Conservation (phyloP, 2,113 vertebrate genomes). For the Oophaga pumilio region DNA sequence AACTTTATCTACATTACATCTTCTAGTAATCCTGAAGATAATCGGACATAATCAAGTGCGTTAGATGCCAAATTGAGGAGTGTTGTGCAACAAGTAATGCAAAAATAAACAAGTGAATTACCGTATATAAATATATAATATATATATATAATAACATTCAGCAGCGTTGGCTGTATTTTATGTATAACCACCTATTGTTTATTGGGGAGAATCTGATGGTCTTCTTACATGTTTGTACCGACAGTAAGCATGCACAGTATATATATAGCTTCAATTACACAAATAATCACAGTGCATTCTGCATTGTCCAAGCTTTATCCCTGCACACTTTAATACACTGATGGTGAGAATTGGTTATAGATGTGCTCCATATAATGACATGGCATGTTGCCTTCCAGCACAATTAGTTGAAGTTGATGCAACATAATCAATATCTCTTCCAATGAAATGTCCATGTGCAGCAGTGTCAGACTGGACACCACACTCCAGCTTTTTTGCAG, state of each 20-base stretch:
- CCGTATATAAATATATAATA: too few relatives aligned
- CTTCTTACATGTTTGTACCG: neutral
- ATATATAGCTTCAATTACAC: too few relatives aligned
- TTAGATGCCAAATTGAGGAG: neutral
- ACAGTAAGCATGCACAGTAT: neutral
- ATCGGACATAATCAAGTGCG: neutral
- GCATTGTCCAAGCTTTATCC: neutral
- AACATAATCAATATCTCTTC: neutral
- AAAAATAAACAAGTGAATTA: too few relatives aligned
- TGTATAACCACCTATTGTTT: neutral
- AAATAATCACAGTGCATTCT: neutral
- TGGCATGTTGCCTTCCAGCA: neutral
- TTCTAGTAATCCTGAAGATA: neutral
- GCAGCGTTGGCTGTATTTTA: neutral
- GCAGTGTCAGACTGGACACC: neutral
- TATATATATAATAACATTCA: neutral
- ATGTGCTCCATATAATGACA: slow-evolving; percentile 1
- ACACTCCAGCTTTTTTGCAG: neutral
- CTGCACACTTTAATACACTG: neutral
- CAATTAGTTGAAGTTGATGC: slow-evolving; percentile 13
- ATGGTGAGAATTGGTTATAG: neutral
- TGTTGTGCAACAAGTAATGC: too few relatives aligned
- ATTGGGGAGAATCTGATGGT: neutral
- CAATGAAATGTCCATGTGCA: neutral
- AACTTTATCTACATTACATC: neutral